These are phyloP conservation scores for Styela clava DNA, from an alignment of 23 tunicate genomes.

Conservation along the genomic window DNA sequence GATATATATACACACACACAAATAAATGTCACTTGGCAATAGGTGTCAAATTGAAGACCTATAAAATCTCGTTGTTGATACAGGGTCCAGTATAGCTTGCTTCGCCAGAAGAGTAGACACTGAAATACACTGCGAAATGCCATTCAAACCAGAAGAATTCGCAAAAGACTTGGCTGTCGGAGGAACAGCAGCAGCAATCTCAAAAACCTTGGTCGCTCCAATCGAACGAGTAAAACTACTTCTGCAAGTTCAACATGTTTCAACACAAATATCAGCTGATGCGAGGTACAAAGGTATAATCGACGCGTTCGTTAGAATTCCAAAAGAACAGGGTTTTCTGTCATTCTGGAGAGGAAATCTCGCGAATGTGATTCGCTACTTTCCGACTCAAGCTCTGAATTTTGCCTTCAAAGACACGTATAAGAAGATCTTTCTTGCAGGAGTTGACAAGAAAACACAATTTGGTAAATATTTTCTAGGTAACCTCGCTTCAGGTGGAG, in stretches of 20 bases:
- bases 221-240: slow-evolving; percentile 94
- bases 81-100: neutral
- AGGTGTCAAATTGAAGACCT: neutral
- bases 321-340: slow-evolving; percentile 66
- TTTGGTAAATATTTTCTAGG: slow-evolving; percentile 49
- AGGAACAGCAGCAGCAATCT: slow-evolving; percentile 86
- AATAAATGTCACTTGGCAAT: too few relatives aligned
- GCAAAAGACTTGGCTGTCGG: slow-evolving; percentile 77
- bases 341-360: slow-evolving; percentile 93
- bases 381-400: slow-evolving; percentile 75
- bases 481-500: slow-evolving; percentile 82
- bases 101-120: neutral
- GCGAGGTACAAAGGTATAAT: slow-evolving; percentile 77
- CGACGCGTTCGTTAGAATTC: slow-evolving; percentile 68
- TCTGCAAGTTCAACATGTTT: slow-evolving; percentile 84
- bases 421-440: slow-evolving; percentile 20
- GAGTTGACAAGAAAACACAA: neutral
- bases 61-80: neutral
- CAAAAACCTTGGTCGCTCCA: slow-evolving; percentile 86
- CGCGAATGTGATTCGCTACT: slow-evolving; percentile 80
- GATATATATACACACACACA: too few relatives aligned
- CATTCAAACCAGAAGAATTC: slow-evolving; percentile 33
- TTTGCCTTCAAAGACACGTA: slow-evolving; percentile 93
- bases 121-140: slow-evolving; percentile 14
- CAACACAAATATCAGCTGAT: slow-evolving; percentile 58